phyloP scores from a whole-genome alignment of 2,113 vertebrate species.

The Penelope pileata region DNA sequence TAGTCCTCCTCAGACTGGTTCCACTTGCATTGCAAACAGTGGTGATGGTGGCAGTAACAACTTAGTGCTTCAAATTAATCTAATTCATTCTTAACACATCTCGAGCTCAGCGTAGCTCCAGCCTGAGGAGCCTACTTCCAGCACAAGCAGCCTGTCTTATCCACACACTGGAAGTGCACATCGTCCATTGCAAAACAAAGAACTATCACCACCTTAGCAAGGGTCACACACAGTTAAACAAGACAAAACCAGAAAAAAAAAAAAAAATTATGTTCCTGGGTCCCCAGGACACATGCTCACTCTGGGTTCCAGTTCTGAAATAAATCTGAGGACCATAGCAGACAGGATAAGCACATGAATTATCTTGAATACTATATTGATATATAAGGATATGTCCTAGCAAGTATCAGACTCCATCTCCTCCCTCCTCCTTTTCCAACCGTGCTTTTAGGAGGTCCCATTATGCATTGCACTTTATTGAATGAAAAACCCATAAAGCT shows the following conservation, averaged over 20 bases:
- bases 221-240: slow-evolving; percentile 24
- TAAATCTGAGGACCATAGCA: not conserved
- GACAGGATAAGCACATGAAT: not conserved
- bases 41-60: slow-evolving; percentile 26
- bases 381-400: not conserved
- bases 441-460: not conserved
- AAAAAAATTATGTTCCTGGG: not conserved
- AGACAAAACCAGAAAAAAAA: not conserved
- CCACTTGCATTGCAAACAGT: not conserved
- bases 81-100: slow-evolving; percentile 1
- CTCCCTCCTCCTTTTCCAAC: not conserved
- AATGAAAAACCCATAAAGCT: not conserved
- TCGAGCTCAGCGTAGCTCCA: slow-evolving; percentile 53
- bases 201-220: slow-evolving; percentile 6
- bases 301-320: slow-evolving; percentile 43
- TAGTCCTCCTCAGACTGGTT: not conserved
- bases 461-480: not conserved
- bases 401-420: not conserved
- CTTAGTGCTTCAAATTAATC: slow-evolving; percentile 13
- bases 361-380: not conserved
- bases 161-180: not conserved
- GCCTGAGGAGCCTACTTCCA: slow-evolving; percentile 9
- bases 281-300: not conserved
- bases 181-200: slow-evolving; percentile 24
- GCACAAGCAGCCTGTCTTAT: not conserved